These are phyloP conservation scores for Siniperca chuatsi DNA, from an alignment of 2,113 vertebrate species.

Conservation along the genomic window DNA sequence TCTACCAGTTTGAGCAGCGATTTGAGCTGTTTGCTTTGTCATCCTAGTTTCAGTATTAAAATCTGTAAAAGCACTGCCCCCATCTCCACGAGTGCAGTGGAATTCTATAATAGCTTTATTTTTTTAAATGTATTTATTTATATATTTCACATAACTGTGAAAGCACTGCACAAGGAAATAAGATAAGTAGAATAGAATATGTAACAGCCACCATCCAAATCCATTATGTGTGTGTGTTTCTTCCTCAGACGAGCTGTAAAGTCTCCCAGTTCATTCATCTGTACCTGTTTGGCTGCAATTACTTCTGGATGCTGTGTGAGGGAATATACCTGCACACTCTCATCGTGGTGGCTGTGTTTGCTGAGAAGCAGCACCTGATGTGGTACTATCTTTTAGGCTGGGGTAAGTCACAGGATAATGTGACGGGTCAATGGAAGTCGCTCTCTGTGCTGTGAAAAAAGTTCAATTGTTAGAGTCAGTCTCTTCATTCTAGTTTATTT, in stretches of 20 bases:
- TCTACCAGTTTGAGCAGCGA: background rate
- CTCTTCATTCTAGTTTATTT: background rate
- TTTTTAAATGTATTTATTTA: too few species aligned
- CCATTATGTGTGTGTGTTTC: background rate
- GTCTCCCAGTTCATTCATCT: slow-evolving; percentile 94
- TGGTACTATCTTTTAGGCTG: slow-evolving; percentile 99
- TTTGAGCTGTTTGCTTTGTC: background rate
- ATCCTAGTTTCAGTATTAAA: background rate
- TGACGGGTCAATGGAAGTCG: background rate
- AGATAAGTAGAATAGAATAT: background rate
- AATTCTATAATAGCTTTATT: background rate
- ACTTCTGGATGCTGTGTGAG: slow-evolving; percentile 99
- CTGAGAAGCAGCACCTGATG: slow-evolving; percentile 96
- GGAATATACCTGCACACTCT: slow-evolving; percentile 98
- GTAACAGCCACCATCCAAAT: background rate
- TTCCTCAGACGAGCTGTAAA: slow-evolving; percentile 92
- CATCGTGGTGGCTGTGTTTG: slow-evolving; percentile 98
- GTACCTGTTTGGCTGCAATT: slow-evolving; percentile 97
- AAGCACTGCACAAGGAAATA: background rate
- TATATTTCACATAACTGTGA: background rate
- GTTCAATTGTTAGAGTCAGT: background rate
- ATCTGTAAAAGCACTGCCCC: background rate
- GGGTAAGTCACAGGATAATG: slow-evolving; percentile 83
- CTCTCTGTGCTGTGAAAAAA: background rate
- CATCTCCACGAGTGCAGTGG: too few species aligned